Percentiles rank a stretch among this genome's conserved stretches.
phyloP scores from a whole-genome alignment of 37 sponge, comb jelly and placozoan genomes.

The Halichondria panicea region DNA sequence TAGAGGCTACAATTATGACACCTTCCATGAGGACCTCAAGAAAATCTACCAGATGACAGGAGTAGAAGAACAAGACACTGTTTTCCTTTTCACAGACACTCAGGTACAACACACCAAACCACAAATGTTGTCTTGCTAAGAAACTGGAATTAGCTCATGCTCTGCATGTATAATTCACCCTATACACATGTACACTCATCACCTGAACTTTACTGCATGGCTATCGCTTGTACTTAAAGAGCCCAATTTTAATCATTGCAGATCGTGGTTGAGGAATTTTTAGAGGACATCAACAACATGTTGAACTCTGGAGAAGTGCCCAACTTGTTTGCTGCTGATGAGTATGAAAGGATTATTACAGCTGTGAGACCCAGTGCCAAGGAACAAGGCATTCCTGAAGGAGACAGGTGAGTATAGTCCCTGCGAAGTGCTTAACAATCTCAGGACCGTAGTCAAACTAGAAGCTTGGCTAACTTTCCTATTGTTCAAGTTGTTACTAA shows the following conservation, averaged over 20 bases:
- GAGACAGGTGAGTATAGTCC: conserved; percentile 58
- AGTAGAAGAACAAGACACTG: conserved; percentile 83
- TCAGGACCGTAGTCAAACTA: background rate
- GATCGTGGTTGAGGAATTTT: conserved; percentile 97
- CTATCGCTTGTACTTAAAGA: background rate
- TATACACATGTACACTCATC: background rate
- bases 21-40: conserved; percentile 96
- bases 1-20: conserved; percentile 91
- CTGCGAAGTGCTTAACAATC: background rate
- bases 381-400: conserved; percentile 82
- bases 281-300: conserved; percentile 99
- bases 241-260: too few relatives aligned
- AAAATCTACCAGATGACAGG: conserved; percentile 87
- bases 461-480: background rate
- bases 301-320: conserved; percentile 99
- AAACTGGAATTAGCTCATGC: too few relatives aligned
- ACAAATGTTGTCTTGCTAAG: background rate
- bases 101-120: conserved; percentile 50
- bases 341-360: conserved; percentile 90
- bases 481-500: background rate
- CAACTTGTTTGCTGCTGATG: conserved; percentile 93
- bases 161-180: background rate
- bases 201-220: background rate
- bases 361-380: conserved; percentile 83
- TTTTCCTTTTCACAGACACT: conserved; percentile 98